Percentiles rank a stretch among this genome's conserved stretches.
Conservation (phyloP, 2,797 vertebrate genomes). For the Sparus aurata region DNA sequence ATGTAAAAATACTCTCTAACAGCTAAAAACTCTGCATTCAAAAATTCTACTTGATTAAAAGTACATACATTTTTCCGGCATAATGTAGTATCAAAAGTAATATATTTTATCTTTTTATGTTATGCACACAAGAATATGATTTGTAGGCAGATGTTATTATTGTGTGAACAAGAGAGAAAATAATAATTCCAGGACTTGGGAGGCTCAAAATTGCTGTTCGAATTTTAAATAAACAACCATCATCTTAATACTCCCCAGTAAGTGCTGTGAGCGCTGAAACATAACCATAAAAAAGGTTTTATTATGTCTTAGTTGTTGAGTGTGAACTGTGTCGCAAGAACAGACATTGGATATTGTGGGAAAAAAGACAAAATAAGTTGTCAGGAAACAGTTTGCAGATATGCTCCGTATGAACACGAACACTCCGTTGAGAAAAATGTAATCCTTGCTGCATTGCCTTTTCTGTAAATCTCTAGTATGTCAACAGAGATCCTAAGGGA, state of each 20-base stretch:
- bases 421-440: background rate
- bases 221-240: too few relatives aligned
- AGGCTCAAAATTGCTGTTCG: background rate
- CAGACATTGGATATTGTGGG: background rate
- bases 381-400: background rate
- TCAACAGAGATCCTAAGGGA: slow-evolving; percentile 9
- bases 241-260: too few relatives aligned
- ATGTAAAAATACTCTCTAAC: background rate
- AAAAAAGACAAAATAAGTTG: background rate
- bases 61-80: too few relatives aligned
- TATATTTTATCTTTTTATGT: background rate
- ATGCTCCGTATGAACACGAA: background rate
- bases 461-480: background rate
- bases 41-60: too few relatives aligned
- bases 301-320: too few relatives aligned
- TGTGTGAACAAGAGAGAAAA: background rate
- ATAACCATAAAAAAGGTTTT: background rate
- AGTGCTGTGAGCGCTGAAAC: background rate
- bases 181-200: background rate
- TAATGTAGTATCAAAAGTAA: too few relatives aligned
- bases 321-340: too few relatives aligned
- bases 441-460: background rate
- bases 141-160: background rate
- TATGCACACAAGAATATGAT: background rate
- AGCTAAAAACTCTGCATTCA: too few relatives aligned